Evolutionary conservation across 37 sponge, comb jelly and placozoan species (phyloP).

Genomic region (Spongilla lacustris): DNA sequence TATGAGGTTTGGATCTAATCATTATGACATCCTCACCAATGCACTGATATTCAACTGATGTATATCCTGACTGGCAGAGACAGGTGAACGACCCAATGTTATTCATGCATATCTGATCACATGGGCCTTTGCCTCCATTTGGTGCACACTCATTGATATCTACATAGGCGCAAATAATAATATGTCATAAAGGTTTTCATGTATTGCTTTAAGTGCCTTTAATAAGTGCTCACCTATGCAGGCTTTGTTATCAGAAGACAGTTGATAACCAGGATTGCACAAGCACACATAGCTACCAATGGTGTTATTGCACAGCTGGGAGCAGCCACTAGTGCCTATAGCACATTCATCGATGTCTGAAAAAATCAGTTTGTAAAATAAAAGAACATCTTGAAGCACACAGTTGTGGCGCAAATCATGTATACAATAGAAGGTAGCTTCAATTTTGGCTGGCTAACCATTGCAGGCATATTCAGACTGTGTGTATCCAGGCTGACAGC

Average conservation of each 20-base stretch:
- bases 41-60: background rate
- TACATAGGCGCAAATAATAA: background rate
- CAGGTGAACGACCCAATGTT: constrained; percentile 1
- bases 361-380: background rate
- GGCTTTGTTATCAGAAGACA: constrained; percentile 9
- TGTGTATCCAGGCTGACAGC: constrained; percentile 12
- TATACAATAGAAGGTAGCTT: background rate
- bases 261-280: constrained; percentile 8
- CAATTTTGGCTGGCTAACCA: constrained; percentile 2
- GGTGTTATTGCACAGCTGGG: constrained; percentile 14
- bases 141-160: background rate
- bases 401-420: no score
- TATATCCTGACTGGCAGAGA: constrained; percentile 9
- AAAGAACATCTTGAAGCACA: no score
- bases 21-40: background rate
- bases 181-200: no score
- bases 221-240: background rate
- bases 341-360: constrained; percentile 19
- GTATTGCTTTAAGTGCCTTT: background rate
- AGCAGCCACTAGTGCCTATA: background rate
- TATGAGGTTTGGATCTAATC: no score
- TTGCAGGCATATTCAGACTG: background rate
- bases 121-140: background rate
- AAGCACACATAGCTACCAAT: constrained; percentile 28
- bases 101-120: constrained; percentile 7